Conservation (phyloP, 2,797 vertebrate species). For the Sebastiscus tertius region DNA sequence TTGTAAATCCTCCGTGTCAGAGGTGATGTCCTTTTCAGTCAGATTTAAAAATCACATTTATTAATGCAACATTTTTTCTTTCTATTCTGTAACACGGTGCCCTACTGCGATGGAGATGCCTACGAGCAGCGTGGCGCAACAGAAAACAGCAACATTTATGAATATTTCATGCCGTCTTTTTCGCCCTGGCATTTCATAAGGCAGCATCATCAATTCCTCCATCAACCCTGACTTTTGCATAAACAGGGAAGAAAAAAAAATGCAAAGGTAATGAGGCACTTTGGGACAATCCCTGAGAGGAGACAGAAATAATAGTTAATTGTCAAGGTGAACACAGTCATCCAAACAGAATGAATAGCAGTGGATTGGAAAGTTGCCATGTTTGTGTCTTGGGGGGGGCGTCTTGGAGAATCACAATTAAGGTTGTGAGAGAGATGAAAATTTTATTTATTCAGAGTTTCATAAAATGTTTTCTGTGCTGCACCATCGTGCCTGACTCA, state of each 20-base stretch:
- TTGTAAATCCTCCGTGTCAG: background rate
- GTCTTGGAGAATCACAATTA: slow-evolving; percentile 5
- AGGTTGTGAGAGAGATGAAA: background rate
- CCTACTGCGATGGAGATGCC: background rate
- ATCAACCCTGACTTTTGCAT: slow-evolving; percentile 5
- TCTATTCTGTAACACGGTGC: background rate
- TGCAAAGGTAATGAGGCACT: slow-evolving; percentile 33
- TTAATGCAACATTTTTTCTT: background rate
- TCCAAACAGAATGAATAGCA: background rate
- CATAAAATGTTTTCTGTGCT: background rate
- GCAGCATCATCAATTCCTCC: slow-evolving; percentile 11
- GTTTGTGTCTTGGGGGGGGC: background rate
- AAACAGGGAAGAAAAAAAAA: background rate
- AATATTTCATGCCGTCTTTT: slow-evolving; percentile 33
- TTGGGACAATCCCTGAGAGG: background rate
- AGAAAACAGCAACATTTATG: slow-evolving; percentile 4
- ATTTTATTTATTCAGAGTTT: background rate
- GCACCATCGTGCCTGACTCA: background rate
- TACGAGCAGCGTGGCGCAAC: background rate
- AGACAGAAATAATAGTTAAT: background rate
- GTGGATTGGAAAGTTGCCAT: background rate
- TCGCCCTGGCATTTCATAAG: slow-evolving; percentile 3
- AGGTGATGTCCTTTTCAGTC: background rate
- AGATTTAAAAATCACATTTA: background rate
- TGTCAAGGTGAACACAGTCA: background rate